Conservation (phyloP, 2,797 vertebrate species). For the Lindbergichthys nudifrons region DNA sequence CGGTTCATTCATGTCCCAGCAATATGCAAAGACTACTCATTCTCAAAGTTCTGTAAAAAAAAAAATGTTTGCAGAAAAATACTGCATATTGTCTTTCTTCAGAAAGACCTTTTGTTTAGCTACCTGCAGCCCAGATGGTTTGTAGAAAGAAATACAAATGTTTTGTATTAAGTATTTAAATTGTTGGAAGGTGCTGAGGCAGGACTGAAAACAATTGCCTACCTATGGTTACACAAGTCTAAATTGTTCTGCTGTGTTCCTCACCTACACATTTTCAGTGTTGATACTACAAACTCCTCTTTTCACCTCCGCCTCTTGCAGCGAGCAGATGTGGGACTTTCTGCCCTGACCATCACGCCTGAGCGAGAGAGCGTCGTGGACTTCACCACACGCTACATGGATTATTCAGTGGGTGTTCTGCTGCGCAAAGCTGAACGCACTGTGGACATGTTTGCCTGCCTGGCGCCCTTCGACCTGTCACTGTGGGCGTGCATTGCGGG, state of each 20-base stretch:
- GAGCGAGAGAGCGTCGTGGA: constrained; percentile 98
- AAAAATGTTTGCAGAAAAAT: background rate
- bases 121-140: background rate
- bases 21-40: background rate
- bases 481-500: constrained; percentile 98
- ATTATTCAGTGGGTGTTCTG: constrained; percentile 97
- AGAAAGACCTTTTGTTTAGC: background rate
- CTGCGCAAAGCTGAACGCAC: constrained; percentile 96
- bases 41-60: background rate
- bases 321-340: constrained; percentile 97
- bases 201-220: background rate
- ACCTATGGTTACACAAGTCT: background rate
- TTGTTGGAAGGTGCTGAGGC: background rate
- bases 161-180: constrained; percentile 1
- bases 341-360: constrained; percentile 97
- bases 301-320: constrained; percentile 64
- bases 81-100: background rate
- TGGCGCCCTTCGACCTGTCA: constrained; percentile 96
- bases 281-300: constrained; percentile 35
- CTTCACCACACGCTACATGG: constrained; percentile 98
- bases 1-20: too few species aligned
- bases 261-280: constrained; percentile 39
- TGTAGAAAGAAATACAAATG: background rate
- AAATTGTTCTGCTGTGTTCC: constrained; percentile 12
- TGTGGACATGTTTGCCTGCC: constrained; percentile 97